These are phyloP conservation scores for Microplitis demolitor DNA, from an alignment of 1,140 invertebrate genomes.

Conservation along the genomic window DNA sequence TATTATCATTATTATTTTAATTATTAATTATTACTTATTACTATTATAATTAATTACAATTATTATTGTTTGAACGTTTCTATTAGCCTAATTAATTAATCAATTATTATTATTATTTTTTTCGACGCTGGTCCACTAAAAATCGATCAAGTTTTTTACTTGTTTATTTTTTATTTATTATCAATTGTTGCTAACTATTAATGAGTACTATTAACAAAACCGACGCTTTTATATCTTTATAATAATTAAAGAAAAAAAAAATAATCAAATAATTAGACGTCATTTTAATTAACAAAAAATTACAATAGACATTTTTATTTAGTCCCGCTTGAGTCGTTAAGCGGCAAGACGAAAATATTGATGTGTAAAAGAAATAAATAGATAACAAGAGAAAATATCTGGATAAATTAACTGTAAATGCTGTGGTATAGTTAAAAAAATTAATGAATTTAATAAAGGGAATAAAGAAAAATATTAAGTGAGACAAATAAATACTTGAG, in stretches of 20 bases:
- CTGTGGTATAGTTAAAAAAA: neutral
- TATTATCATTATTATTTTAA: neutral
- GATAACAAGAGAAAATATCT: neutral
- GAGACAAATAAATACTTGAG: constrained; percentile 15
- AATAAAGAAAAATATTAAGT: neutral
- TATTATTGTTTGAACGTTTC: constrained; percentile 12
- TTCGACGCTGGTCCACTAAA: neutral
- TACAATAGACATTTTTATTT: too few relatives aligned
- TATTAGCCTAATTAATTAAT: neutral
- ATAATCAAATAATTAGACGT: neutral
- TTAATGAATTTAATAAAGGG: neutral
- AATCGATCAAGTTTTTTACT: neutral
- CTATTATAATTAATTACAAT: too few relatives aligned
- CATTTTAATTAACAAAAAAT: too few relatives aligned
- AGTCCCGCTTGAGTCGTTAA: too few relatives aligned
- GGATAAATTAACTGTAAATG: neutral
- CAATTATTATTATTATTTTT: neutral
- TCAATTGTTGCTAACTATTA: neutral
- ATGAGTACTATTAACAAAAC: neutral
- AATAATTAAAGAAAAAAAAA: constrained; percentile 17
- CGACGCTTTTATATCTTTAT: neutral
- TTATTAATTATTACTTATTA: too few relatives aligned
- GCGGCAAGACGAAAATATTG: too few relatives aligned
- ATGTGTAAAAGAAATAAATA: neutral
- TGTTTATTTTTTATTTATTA: neutral